Evolutionary conservation across 2,888 invertebrate genomes (phyloP), one percentile per base, ranked within the genome.

Genomic region (Pristionchus entomophagus): DNA sequence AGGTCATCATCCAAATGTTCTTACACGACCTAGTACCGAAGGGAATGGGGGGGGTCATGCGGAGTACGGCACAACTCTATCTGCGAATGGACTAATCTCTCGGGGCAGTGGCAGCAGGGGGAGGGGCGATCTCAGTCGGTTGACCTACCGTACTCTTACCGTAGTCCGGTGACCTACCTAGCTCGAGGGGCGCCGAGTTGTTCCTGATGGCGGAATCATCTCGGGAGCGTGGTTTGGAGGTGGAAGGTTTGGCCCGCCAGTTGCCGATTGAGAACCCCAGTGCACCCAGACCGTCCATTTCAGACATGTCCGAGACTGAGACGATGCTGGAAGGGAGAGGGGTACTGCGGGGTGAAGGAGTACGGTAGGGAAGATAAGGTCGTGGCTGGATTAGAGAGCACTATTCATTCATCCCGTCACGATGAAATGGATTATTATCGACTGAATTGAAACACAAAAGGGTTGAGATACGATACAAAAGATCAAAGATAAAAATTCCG

Each of bases 221-320:
- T 14, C 89, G 69, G 22, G 88, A 87, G 35, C 86, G 86, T 19
- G 86, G 83, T 49, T 90, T 90, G 35, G 35, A 49, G 29, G 78
- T 49, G 8, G 82, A 82, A 0, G 80, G 49, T 49, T 90, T 90
- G 19, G 89, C 84, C 69, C 89, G 86, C 89, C 89, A 88, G 51
- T 86, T 89, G 86, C 91, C 92, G 29, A 92, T 82, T 8, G 91
- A 92, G 86, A 91, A 90, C 69, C 91, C 91, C 51, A 92, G 87
- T 10, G 92, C 90, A 32, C 92, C 92, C 32, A 92, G 89, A 81
- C 89, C 89, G 86, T 92, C 92, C 69, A 92, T 87, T 84, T 92
- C 92, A 29, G 90, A 90, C 41, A 92, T 90, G 73, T 92, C 92
- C 17, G 91, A 92, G 32, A 91, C 90, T 1, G 92, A 92, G 0